Evolutionary conservation across 2,797 vertebrate genomes (phyloP).

Genomic region (Argentina silus): DNA sequence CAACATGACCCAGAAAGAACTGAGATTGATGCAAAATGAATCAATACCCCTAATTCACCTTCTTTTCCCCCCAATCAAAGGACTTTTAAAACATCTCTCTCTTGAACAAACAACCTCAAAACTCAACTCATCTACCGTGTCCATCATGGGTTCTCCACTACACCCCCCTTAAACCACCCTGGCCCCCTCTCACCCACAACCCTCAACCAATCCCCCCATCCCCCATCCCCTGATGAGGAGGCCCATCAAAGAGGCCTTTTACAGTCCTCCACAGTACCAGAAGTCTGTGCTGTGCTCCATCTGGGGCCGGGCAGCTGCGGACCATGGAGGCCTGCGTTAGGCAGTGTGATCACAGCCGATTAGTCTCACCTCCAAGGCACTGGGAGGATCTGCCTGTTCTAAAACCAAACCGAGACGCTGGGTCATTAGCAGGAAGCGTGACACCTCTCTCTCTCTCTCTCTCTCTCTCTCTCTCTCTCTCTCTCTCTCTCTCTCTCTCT

Average conservation of each 20-base stretch:
- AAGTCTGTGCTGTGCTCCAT: neutral
- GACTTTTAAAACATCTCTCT: neutral
- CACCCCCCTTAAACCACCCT: neutral
- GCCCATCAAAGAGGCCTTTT: conserved; percentile 31
- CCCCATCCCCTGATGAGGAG: neutral
- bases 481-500: conserved; percentile 43
- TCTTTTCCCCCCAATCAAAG: neutral
- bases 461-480: conserved; percentile 20
- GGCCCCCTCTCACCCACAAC: neutral
- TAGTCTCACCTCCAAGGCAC: conserved; percentile 50
- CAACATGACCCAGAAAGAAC: neutral
- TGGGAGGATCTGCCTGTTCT: conserved; percentile 27
- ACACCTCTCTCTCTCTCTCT: conserved; percentile 11
- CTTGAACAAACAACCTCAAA: neutral
- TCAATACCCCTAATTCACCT: neutral
- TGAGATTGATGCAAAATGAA: neutral
- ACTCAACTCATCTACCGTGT: neutral
- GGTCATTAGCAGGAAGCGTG: conserved; percentile 66
- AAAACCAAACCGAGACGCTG: conserved; percentile 51
- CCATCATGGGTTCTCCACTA: neutral
- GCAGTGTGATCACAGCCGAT: conserved; percentile 37
- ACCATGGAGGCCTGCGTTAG: conserved; percentile 33
- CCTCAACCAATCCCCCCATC: neutral
- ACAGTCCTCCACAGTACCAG: neutral
- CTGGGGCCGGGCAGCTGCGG: neutral